Evolutionary conservation across 1,140 invertebrate species (phyloP).

Genomic region (Chironomus striatipennis): DNA sequence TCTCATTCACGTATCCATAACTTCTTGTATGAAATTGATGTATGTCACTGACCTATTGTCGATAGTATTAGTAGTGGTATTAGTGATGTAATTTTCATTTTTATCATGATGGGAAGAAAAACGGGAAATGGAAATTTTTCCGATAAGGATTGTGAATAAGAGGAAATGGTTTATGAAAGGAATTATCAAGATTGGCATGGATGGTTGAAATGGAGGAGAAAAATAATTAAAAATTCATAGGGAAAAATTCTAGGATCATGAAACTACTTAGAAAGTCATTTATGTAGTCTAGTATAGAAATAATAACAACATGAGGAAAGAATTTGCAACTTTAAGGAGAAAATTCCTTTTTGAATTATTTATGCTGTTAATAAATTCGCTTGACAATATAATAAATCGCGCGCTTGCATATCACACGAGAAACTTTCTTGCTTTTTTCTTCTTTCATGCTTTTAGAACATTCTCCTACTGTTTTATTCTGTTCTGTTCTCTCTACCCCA

Average conservation of each 20-base stretch:
- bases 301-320: background rate
- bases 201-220: background rate
- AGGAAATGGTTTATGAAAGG: background rate
- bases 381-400: conserved; percentile 15
- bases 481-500: background rate
- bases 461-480: background rate
- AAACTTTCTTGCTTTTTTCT: conserved; percentile 4
- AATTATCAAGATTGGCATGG: conserved; percentile 20
- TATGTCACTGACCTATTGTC: conserved; percentile 39
- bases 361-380: conserved; percentile 19
- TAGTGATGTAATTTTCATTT: background rate
- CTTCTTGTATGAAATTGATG: conserved; percentile 40
- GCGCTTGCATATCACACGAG: conserved; percentile 17
- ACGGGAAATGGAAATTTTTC: background rate
- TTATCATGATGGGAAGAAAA: background rate
- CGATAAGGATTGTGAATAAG: background rate
- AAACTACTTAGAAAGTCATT: background rate
- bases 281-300: background rate
- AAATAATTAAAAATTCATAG: background rate
- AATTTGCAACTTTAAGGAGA: background rate
- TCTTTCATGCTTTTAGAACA: background rate
- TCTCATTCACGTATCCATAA: conserved; percentile 27
- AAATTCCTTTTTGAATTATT: conserved; percentile 17
- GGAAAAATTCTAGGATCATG: background rate
- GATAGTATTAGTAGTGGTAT: background rate